Percentiles rank a stretch among this genome's conserved stretches.
These are phyloP conservation scores for Enteromius afrohamiltoni DNA, from an alignment of 2,797 vertebrate genomes.

Conservation along the genomic window DNA sequence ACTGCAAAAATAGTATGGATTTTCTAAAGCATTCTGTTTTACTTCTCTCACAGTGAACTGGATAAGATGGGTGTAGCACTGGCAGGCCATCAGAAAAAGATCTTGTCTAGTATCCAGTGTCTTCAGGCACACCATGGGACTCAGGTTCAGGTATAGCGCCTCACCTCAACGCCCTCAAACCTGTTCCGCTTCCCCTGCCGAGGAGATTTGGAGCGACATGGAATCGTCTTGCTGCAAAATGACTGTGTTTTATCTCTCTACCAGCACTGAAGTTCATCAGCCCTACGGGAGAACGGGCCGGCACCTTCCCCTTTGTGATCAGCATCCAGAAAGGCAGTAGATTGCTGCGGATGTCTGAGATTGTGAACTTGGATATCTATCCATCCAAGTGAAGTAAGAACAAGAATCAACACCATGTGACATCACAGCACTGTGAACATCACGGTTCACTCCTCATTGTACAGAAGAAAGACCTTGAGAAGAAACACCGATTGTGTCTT, in stretches of 20 bases:
- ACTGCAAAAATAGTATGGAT: neutral
- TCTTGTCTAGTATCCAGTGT: constrained; percentile 91
- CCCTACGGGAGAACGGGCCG: constrained; percentile 7
- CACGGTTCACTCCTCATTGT: constrained; percentile 31
- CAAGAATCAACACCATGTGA: constrained; percentile 37
- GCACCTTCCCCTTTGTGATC: constrained; percentile 36
- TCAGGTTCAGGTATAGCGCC: constrained; percentile 60
- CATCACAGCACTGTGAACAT: constrained; percentile 49
- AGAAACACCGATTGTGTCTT: constrained; percentile 48
- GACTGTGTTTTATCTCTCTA: constrained; percentile 44
- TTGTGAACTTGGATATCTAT: neutral
- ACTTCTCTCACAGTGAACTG: constrained; percentile 82
- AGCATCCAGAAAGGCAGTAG: constrained; percentile 27
- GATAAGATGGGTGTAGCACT: constrained; percentile 94
- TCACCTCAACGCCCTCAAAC: constrained; percentile 6
- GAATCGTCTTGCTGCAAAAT: constrained; percentile 45
- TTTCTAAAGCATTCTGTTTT: neutral
- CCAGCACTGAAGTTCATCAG: constrained; percentile 52
- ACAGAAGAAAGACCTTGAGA: constrained; percentile 42
- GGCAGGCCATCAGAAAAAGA: constrained; percentile 99
- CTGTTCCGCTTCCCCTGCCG: constrained; percentile 22
- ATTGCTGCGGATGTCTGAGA: constrained; percentile 5
- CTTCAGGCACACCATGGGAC: constrained; percentile 56
- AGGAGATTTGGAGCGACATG: constrained; percentile 19
- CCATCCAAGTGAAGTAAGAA: constrained; percentile 3